Conservation (phyloP, 2,797 vertebrate species). For the Heliangelus exortis region DNA sequence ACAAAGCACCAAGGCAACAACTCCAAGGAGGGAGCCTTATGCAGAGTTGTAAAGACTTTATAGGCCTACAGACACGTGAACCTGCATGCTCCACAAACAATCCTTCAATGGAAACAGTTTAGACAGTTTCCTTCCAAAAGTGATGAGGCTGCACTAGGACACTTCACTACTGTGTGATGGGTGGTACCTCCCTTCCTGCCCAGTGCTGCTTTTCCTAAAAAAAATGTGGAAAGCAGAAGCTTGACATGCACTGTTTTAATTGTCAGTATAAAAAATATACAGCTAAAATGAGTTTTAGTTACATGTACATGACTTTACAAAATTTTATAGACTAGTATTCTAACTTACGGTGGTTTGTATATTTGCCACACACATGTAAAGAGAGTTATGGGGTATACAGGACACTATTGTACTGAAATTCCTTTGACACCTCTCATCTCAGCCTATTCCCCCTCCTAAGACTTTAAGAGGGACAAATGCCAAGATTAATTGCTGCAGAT, state of each 20-base stretch:
- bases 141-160: background rate
- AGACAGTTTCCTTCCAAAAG: background rate
- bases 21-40: background rate
- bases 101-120: background rate
- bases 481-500: background rate
- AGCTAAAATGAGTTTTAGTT: background rate
- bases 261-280: background rate
- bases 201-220: background rate
- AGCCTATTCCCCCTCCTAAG: background rate
- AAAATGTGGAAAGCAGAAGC: background rate
- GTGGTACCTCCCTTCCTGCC: background rate
- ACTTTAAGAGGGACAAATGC: background rate
- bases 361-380: rapidly evolving
- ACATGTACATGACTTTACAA: rapidly evolving
- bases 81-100: background rate
- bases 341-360: background rate
- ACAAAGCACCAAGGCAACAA: background rate
- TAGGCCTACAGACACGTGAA: background rate
- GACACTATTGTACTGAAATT: background rate
- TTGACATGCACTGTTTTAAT: background rate
- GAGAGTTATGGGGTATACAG: rapidly evolving
- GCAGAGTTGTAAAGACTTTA: rapidly evolving
- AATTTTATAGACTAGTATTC: background rate
- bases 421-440: background rate
- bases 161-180: rapidly evolving